Base-by-base conservation (phyloP, 2,888 invertebrate species). In the Ophion costatus region DNA sequence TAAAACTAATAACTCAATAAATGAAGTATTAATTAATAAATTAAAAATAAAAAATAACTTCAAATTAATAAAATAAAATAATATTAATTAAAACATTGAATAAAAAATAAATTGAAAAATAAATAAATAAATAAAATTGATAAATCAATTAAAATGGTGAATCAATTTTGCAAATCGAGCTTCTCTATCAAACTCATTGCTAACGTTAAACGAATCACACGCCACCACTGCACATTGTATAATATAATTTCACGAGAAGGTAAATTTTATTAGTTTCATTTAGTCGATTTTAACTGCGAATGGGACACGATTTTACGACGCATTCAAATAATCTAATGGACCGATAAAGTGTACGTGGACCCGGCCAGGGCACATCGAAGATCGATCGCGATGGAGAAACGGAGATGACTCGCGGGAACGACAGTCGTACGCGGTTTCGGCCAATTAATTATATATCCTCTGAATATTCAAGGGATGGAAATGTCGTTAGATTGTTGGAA, bases 401-500 rank as follows among this genome's bases (percentile, higher is more conserved):
- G 33, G 24, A 38, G 33, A 64, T 11, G 29, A n/a, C 63, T 75
- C 29, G 42, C 63, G 63, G 11, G 14, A 64, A 56, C 64, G 71
- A 79, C 63, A 71, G 17, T 56, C 20, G n/a, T 57, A 59, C 57
- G 56, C 56, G 69, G 77, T 73, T 63, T 77, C 42, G 66, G 24
- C 24, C 42, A 76, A 80, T 80, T 80, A 76, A 71, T 66, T 64
- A 22, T n/a, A 59, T 38, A 51, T 51, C 14, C 66, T 33, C 64
- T 84, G 45, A 57, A 80, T 77, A 80, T 84, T 80, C 73, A 76
- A 73, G 56, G 76, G 64, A 80, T 80, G 84, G 73, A 71, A 84
- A 80, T 84, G 77, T 80, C 66, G 80, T 80, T 80, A 75, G 11
- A 17, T 38, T 51, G 75, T 61, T 42, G 42, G 75, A 57, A 73